Percentiles rank a stretch among this genome's conserved stretches.
Conservation (phyloP, 2,797 vertebrate genomes). For the Myioborus melanocephalus region DNA sequence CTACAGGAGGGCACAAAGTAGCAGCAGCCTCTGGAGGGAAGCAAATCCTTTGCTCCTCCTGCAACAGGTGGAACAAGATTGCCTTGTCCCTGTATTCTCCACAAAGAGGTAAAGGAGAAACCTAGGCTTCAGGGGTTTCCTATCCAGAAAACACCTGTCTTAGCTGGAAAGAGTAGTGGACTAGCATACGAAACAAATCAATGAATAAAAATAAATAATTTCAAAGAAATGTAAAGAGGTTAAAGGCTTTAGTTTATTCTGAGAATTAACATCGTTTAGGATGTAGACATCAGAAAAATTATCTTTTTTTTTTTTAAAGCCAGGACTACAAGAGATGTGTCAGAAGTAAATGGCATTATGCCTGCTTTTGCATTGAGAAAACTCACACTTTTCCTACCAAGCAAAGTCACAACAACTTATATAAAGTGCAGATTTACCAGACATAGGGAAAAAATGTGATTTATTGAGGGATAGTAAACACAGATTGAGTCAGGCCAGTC, state of each 20-base stretch:
- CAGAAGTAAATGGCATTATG: neutral
- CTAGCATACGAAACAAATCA: neutral
- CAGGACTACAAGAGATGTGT: neutral
- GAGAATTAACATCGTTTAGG: neutral
- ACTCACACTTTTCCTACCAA: neutral
- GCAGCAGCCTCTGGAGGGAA: neutral
- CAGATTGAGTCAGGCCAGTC: neutral
- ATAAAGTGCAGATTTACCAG: neutral
- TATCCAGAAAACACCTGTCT: neutral
- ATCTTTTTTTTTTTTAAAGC: neutral
- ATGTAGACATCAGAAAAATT: neutral
- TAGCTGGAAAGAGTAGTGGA: neutral
- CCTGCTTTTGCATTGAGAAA: neutral
- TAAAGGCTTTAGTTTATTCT: neutral
- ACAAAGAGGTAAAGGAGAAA: neutral
- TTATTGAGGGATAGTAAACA: neutral
- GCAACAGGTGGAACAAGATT: neutral
- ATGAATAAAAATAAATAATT: neutral
- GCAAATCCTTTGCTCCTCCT: neutral
- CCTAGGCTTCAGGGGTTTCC: neutral
- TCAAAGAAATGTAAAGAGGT: neutral
- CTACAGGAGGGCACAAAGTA: neutral
- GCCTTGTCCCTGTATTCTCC: neutral
- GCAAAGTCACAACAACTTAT: neutral
- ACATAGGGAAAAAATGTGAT: accelerated